Evolutionary conservation across 2,888 invertebrate genomes (phyloP).

Genomic region (Bursaphelenchus okinawaensis): DNA sequence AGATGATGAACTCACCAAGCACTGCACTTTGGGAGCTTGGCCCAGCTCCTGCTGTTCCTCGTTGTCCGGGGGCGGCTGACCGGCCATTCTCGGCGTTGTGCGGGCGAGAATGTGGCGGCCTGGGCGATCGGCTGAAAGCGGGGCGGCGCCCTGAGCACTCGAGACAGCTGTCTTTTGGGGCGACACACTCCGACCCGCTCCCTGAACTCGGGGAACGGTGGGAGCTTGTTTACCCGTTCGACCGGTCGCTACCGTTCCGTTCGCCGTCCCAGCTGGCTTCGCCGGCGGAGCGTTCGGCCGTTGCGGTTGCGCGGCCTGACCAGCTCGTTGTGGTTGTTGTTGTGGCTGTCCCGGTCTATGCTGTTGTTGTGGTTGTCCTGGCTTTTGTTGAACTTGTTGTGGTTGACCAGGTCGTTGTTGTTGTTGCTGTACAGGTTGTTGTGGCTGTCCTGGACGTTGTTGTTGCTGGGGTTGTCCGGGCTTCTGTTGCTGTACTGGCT

Average conservation of each 20-base stretch:
- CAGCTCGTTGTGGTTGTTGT: constrained; percentile 14
- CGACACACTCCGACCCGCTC: neutral
- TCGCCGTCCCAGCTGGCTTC: constrained; percentile 8
- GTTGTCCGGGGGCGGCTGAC: constrained; percentile 3
- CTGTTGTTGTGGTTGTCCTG: constrained; percentile 17
- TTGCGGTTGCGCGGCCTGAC: too few species aligned
- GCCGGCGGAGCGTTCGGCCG: constrained; percentile 3
- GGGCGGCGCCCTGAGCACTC: neutral
- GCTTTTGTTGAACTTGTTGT: constrained; percentile 10
- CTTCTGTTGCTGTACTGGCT: constrained; percentile 19
- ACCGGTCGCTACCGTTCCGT: constrained; percentile 14
- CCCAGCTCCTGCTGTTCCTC: constrained; percentile 4
- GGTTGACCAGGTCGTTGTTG: constrained; percentile 14
- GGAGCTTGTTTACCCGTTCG: constrained; percentile 6
- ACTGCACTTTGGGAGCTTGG: constrained; percentile 14
- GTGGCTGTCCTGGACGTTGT: constrained; percentile 16
- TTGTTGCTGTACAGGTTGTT: neutral
- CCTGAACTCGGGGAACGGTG: neutral
- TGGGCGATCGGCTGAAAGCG: neutral
- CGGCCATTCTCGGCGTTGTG: constrained; percentile 5
- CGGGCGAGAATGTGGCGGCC: neutral
- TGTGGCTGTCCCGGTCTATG: constrained; percentile 6
- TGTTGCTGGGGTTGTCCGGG: constrained; percentile 4
- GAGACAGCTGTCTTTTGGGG: constrained; percentile 4
- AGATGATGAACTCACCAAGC: constrained; percentile 5